Evolutionary conservation across 2,113 vertebrate species (phyloP).

Genomic region (Prietella phreatophila): DNA sequence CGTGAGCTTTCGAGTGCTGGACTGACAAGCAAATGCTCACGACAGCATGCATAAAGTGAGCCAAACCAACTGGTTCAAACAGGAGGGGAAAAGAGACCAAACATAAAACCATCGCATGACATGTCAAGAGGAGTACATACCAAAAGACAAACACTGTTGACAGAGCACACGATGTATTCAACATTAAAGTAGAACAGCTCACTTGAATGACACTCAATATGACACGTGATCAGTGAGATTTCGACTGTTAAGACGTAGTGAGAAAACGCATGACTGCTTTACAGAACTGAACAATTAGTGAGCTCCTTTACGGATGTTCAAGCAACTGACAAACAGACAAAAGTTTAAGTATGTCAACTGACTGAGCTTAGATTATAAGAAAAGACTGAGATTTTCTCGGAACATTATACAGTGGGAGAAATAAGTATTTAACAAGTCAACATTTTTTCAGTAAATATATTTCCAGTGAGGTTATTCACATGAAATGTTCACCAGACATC

Average conservation of each 20-base stretch:
- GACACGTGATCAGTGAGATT: background rate
- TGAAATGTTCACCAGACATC: no score
- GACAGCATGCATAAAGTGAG: constrained; percentile 38
- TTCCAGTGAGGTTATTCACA: no score
- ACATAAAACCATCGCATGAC: constrained; percentile 49
- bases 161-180: background rate
- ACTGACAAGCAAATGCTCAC: constrained; percentile 41
- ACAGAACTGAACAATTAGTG: background rate
- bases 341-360: background rate
- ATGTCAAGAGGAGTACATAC: constrained; percentile 30
- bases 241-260: background rate
- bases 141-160: constrained; percentile 37
- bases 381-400: background rate
- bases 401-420: background rate
- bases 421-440: no score
- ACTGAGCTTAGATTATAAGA: background rate
- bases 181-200: background rate
- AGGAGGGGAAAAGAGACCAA: constrained; percentile 33
- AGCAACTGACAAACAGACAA: background rate
- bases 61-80: constrained; percentile 41
- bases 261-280: background rate
- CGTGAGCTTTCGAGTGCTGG: constrained; percentile 52
- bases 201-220: background rate
- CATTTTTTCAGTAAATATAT: no score
- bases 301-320: background rate